Conservation (phyloP, 2,888 invertebrate species). For the Dasypogon diadema region DNA sequence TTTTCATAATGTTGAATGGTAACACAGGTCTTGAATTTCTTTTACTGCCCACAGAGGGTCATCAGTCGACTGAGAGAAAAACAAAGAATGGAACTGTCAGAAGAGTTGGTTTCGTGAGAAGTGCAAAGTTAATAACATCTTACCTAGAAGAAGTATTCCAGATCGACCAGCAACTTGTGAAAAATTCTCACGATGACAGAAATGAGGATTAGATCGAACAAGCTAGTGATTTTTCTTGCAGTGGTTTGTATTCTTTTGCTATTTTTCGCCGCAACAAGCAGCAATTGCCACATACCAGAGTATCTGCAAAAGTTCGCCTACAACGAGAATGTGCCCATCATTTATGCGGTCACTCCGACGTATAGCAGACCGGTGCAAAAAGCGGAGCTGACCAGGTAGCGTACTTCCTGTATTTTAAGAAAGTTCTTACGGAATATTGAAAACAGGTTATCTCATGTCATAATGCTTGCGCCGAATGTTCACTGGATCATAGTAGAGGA, state of each 20-base stretch:
- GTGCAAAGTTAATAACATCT: too few relatives aligned
- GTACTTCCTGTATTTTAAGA: background rate
- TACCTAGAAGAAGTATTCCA: too few relatives aligned
- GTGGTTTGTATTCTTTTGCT: constrained; percentile 60
- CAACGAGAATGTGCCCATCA: constrained; percentile 72
- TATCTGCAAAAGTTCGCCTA: background rate
- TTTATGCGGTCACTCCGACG: constrained; percentile 94
- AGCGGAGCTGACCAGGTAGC: constrained; percentile 89
- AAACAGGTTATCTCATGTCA: constrained; percentile 83
- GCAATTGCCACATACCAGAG: constrained; percentile 11
- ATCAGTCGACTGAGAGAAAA: too few relatives aligned
- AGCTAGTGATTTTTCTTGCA: constrained; percentile 64
- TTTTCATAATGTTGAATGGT: too few relatives aligned
- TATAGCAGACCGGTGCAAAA: constrained; percentile 90
- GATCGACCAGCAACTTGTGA: too few relatives aligned
- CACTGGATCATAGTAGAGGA: constrained; percentile 97
- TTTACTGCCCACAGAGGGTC: too few relatives aligned
- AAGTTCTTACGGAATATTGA: background rate
- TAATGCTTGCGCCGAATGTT: constrained; percentile 87
- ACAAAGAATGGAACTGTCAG: too few relatives aligned
- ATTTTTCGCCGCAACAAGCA: constrained; percentile 49
- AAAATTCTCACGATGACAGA: constrained; percentile 61
- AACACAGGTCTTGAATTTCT: too few relatives aligned
- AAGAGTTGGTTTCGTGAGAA: too few relatives aligned
- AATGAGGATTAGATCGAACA: constrained; percentile 65